Conservation (phyloP, 1,140 invertebrate genomes). For the Conus betulinus region DNA sequence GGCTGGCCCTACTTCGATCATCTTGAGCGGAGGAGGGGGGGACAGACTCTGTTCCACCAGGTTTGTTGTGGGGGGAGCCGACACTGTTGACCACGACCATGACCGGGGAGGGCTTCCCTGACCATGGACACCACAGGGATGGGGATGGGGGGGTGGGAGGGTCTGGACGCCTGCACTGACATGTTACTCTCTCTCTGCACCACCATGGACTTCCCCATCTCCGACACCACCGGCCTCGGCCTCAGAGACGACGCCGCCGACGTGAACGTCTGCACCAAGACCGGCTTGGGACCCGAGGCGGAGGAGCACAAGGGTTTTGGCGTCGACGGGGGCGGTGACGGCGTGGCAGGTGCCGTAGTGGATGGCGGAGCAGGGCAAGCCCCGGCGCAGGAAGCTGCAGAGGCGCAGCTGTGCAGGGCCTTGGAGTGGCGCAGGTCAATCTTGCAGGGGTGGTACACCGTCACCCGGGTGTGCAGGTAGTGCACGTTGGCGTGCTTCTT, state of each 20-base stretch:
- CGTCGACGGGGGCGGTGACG: conserved; percentile 68
- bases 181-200: background rate
- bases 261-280: background rate
- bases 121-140: conserved; percentile 10
- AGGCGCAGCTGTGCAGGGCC: conserved; percentile 78
- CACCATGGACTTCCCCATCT: no score
- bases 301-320: conserved; percentile 66
- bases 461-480: conserved; percentile 69
- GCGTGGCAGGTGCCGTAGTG: conserved; percentile 80
- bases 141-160: background rate
- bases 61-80: background rate
- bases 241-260: background rate
- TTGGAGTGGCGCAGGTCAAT: conserved; percentile 77
- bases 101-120: conserved; percentile 5
- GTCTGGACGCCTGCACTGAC: no score
- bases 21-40: background rate
- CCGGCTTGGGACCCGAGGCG: conserved; percentile 25
- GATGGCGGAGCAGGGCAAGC: conserved; percentile 76
- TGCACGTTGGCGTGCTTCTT: conserved; percentile 47
- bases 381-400: conserved; percentile 52
- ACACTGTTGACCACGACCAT: background rate
- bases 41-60: background rate
- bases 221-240: background rate
- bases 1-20: background rate
- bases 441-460: conserved; percentile 71